Percentiles rank a stretch among this genome's conserved stretches.
Evolutionary conservation across 2,797 vertebrate species (phyloP).

Genomic region (Notolepis coatsorum): DNA sequence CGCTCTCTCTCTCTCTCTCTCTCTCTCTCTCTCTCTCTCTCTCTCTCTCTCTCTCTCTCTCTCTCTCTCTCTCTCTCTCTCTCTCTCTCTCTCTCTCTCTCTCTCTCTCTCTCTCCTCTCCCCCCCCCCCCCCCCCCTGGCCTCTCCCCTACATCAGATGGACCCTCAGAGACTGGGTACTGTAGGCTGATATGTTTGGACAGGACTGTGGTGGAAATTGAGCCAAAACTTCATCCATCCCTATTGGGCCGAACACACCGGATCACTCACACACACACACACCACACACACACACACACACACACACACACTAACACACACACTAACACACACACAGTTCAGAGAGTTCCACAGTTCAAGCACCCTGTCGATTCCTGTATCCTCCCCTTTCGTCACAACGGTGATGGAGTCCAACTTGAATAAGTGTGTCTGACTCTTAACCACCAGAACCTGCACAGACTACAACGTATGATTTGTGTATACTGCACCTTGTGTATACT

Average conservation of each 20-base stretch:
- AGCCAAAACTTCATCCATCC: slow-evolving; percentile 51
- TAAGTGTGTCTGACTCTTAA: too few relatives aligned
- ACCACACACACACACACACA: slow-evolving; percentile 57
- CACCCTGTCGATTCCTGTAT: slow-evolving; percentile 1
- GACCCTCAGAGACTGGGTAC: slow-evolving; percentile 50
- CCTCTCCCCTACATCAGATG: slow-evolving; percentile 43
- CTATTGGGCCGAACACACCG: slow-evolving; percentile 57
- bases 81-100: not conserved
- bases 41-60: not conserved
- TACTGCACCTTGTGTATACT: too few relatives aligned
- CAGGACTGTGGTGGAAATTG: slow-evolving; percentile 49
- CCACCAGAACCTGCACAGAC: too few relatives aligned
- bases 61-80: not conserved
- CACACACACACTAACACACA: not conserved
- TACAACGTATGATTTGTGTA: too few relatives aligned
- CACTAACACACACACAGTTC: too few relatives aligned
- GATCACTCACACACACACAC: slow-evolving; percentile 4
- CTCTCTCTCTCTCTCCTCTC: not conserved
- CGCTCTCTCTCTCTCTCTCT: too few relatives aligned
- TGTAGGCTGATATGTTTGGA: slow-evolving; percentile 67
- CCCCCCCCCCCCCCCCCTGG: not conserved
- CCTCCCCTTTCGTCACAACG: slow-evolving; percentile 41
- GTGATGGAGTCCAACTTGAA: slow-evolving; percentile 17
- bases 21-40: too few relatives aligned
- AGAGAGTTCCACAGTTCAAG: slow-evolving; percentile 37